Evolutionary conservation across 2,113 vertebrate genomes (phyloP).

Genomic region (Xiphophorus hellerii): DNA sequence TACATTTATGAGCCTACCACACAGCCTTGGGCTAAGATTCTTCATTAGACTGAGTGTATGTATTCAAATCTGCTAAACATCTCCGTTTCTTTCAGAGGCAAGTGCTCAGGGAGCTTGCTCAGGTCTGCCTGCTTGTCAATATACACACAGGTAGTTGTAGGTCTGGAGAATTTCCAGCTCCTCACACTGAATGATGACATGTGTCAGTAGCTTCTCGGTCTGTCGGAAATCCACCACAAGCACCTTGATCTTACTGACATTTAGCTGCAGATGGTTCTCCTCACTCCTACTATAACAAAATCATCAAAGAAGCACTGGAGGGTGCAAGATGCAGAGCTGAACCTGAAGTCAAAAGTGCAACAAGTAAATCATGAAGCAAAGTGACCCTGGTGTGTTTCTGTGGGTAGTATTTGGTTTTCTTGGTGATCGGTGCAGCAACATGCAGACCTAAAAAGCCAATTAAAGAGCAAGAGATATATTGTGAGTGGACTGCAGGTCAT

Average conservation of each 20-base stretch:
- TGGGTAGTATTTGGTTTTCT: constrained; percentile 30
- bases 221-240: constrained; percentile 52
- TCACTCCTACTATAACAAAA: constrained; percentile 60
- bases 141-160: constrained; percentile 41
- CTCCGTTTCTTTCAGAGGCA: not conserved
- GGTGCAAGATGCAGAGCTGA: constrained; percentile 48
- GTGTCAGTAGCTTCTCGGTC: constrained; percentile 63
- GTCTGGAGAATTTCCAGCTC: constrained; percentile 56
- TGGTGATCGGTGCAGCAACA: constrained; percentile 5
- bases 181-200: constrained; percentile 61
- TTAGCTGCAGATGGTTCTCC: constrained; percentile 68
- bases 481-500: not conserved
- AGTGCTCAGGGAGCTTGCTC: constrained; percentile 5
- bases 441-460: constrained; percentile 14
- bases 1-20: no score
- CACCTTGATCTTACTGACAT: constrained; percentile 70
- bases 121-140: constrained; percentile 20
- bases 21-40: constrained; percentile 3
- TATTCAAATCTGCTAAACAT: constrained; percentile 2
- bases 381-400: constrained; percentile 37
- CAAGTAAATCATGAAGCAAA: constrained; percentile 41
- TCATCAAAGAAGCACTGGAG: constrained; percentile 64
- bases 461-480: constrained; percentile 5
- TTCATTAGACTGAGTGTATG: constrained; percentile 7
- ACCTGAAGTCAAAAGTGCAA: constrained; percentile 57